Base-by-base conservation (phyloP, 2,888 invertebrate species). In the Pachycephus smyrnensis region DNA sequence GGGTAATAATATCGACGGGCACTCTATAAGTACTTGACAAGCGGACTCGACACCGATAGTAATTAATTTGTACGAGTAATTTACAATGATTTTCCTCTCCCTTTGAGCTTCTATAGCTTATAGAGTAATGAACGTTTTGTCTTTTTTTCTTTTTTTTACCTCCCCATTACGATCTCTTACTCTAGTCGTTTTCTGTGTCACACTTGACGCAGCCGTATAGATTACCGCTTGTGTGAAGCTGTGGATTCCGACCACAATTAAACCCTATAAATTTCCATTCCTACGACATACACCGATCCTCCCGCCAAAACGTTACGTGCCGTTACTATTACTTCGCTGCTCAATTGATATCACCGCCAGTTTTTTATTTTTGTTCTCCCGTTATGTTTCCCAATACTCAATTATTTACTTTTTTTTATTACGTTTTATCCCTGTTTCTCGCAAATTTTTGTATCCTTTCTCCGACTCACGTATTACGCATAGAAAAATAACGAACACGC, bases 1-100 rank as follows among this genome's bases (percentile, higher is more conserved):
- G 83, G 81, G 84, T 77, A 80, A 84, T 84, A 83, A 86, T 86
- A 85, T 86, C 83, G 85, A 85, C 84, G 83, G 80, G 82, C 83
- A 80, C 82, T 83, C 85, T 88, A 86, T 55, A 86, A 85, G 80
- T 86, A 86, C 82, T 86, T 82, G 86, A 87, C 84, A 87, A 89
- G 89, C 89, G 86, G 86, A 85, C 84, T 86, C 84, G 88, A 87
- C 88, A 87, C 85, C 85, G 84, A 86, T 85, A 87, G 80, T 85
- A 82, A 85, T 82, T 88, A 84, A 85, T 88, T 88, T 86, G 85
- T 88, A 87, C 83, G 84, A 85, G 79, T 84, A 87, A 85, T 86
- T 86, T 84, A 84, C 86, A 84, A 83, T 83, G 84, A 86, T 80
- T 81, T 79, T 81, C 84, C 75, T 78, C 40, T 80, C 55, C 73